Conservation (phyloP, 2,797 vertebrate genomes). For the Gambelia wislizenii region DNA sequence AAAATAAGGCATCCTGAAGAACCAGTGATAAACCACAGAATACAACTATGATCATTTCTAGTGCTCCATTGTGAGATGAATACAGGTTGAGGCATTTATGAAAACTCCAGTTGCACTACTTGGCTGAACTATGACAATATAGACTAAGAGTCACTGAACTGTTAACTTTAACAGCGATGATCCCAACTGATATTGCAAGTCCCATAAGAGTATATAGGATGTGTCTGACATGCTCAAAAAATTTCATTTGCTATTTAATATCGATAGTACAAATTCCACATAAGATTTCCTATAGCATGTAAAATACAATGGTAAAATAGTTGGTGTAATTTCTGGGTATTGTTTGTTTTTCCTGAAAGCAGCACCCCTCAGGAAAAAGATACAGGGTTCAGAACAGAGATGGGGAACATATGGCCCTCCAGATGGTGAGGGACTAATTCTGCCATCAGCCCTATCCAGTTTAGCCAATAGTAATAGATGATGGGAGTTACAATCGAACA, state of each 20-base stretch:
- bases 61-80: constrained; percentile 5
- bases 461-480: too few species aligned
- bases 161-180: neutral
- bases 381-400: neutral
- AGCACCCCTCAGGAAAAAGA: neutral
- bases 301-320: neutral
- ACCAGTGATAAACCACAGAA: neutral
- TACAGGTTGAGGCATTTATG: neutral
- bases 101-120: neutral
- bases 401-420: too few species aligned
- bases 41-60: constrained; percentile 15
- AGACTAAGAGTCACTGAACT: neutral
- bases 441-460: too few species aligned
- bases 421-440: too few species aligned
- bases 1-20: neutral
- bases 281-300: rapidly evolving
- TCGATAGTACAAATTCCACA: neutral
- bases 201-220: neutral
- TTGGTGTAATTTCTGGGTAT: neutral
- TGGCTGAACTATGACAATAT: neutral
- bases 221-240: neutral
- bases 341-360: rapidly evolving
- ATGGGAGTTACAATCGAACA: too few species aligned
- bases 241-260: neutral
- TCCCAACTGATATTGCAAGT: neutral